Conservation (phyloP, 2,113 vertebrate genomes). For the Eptesicus fuscus region DNA sequence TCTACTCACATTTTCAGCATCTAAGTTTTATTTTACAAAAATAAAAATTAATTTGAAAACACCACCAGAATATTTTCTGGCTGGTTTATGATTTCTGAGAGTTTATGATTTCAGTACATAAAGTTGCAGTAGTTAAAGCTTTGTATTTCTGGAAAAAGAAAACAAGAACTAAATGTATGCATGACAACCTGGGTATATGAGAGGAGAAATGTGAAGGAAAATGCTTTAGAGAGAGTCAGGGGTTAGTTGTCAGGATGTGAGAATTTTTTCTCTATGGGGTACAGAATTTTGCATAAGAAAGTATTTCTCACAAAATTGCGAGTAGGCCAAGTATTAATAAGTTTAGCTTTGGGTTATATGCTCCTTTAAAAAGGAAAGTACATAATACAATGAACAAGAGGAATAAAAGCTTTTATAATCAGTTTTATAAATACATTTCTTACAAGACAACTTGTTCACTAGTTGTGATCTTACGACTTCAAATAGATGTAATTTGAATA, state of each 20-base stretch:
- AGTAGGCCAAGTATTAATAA: slow-evolving; percentile 75
- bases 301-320: slow-evolving; percentile 58
- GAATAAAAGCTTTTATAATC: slow-evolving; percentile 78
- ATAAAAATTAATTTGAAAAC: slow-evolving; percentile 78
- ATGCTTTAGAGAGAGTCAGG: slow-evolving; percentile 18
- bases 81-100: slow-evolving; percentile 78
- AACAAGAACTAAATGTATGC: slow-evolving; percentile 50
- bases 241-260: slow-evolving; percentile 6
- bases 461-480: slow-evolving; percentile 79
- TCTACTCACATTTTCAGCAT: slow-evolving; percentile 72
- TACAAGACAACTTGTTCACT: slow-evolving; percentile 78
- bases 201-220: neutral
- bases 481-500: slow-evolving; percentile 77
- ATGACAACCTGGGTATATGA: neutral
- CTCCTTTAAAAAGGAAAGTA: slow-evolving; percentile 72
- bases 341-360: slow-evolving; percentile 79
- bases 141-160: slow-evolving; percentile 68
- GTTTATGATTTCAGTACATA: slow-evolving; percentile 40
- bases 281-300: slow-evolving; percentile 67
- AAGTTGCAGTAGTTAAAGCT: slow-evolving; percentile 80
- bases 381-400: slow-evolving; percentile 79
- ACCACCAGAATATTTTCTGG: slow-evolving; percentile 76
- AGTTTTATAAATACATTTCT: slow-evolving; percentile 81
- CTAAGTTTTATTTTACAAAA: slow-evolving; percentile 75
- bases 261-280: neutral